Percentiles rank a stretch among this genome's conserved stretches.
Conservation (phyloP, 2,797 vertebrate genomes). For the Cichlasoma orientale region DNA sequence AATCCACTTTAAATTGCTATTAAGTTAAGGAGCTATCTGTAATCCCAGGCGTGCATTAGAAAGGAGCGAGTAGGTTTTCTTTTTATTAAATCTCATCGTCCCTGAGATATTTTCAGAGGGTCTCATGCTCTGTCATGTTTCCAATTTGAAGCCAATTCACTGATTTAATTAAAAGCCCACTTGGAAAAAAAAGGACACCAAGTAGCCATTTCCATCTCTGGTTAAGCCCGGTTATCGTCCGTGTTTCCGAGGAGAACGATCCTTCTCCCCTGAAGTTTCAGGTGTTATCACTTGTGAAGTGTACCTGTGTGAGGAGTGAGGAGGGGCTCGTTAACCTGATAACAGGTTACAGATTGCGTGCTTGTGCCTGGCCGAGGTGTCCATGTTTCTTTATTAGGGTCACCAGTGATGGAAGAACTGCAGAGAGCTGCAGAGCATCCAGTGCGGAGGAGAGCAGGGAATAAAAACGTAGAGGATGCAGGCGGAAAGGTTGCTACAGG, state of each 20-base stretch:
- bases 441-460: slow-evolving; percentile 33
- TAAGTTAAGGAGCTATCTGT: slow-evolving; percentile 87
- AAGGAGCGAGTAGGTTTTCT: slow-evolving; percentile 74
- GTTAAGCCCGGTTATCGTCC: slow-evolving; percentile 44
- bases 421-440: slow-evolving; percentile 65
- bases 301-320: slow-evolving; percentile 36
- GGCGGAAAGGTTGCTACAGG: slow-evolving; percentile 51
- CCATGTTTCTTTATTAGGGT: slow-evolving; percentile 76
- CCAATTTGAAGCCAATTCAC: slow-evolving; percentile 72
- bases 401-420: slow-evolving; percentile 67
- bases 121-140: slow-evolving; percentile 76
- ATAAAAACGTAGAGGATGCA: slow-evolving; percentile 44
- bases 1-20: slow-evolving; percentile 89
- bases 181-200: slow-evolving; percentile 71
- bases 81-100: slow-evolving; percentile 81
- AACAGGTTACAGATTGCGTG: slow-evolving; percentile 41
- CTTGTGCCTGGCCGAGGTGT: slow-evolving; percentile 41
- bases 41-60: slow-evolving; percentile 81
- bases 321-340: slow-evolving; percentile 50
- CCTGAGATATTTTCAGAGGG: slow-evolving; percentile 78
- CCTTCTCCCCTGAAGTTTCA: not conserved
- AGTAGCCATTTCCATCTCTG: slow-evolving; percentile 68
- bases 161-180: slow-evolving; percentile 80
- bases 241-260: slow-evolving; percentile 34
- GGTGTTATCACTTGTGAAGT: slow-evolving; percentile 11